Percentiles rank a stretch among this genome's conserved stretches.
phyloP scores from a whole-genome alignment of 2,888 invertebrate species.

The Blastobasis lacticolella region DNA sequence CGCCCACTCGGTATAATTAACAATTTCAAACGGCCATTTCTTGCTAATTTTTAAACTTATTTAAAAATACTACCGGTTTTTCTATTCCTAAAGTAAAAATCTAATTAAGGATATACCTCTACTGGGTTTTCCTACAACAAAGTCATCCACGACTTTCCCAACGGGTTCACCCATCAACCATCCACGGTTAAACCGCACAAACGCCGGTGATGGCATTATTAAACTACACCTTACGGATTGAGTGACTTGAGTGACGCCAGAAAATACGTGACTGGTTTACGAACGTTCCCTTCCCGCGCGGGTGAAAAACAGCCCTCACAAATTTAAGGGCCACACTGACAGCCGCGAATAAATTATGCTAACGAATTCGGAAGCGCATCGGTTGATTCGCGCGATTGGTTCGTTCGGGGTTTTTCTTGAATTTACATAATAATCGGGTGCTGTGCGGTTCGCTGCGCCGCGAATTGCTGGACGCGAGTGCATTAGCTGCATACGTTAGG shows the following conservation, averaged over 20 bases:
- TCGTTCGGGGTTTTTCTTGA: slow-evolving; percentile 34
- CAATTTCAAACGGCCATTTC: too few relatives aligned
- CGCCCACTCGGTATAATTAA: too few relatives aligned
- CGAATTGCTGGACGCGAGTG: neutral
- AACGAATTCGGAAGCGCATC: slow-evolving; percentile 70
- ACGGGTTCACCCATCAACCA: slow-evolving; percentile 21
- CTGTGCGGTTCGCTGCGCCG: neutral
- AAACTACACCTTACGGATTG: slow-evolving; percentile 49
- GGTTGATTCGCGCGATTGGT: slow-evolving; percentile 56
- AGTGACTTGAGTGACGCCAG: slow-evolving; percentile 35
- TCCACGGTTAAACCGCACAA: neutral
- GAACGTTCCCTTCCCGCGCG: slow-evolving; percentile 41
- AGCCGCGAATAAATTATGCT: slow-evolving; percentile 69
- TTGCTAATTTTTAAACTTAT: too few relatives aligned
- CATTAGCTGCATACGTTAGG: too few relatives aligned
- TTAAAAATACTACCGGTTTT: too few relatives aligned
- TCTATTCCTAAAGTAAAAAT: too few relatives aligned
- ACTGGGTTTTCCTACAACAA: too few relatives aligned
- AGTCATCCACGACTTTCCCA: slow-evolving; percentile 48
- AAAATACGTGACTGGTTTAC: slow-evolving; percentile 69
- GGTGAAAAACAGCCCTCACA: slow-evolving; percentile 63
- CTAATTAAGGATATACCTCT: too few relatives aligned
- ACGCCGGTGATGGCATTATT: slow-evolving; percentile 65
- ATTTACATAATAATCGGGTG: slow-evolving; percentile 57
- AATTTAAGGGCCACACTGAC: slow-evolving; percentile 68